Evolutionary conservation across 2,888 invertebrate genomes (phyloP).

Genomic region (Steromphala cineraria): DNA sequence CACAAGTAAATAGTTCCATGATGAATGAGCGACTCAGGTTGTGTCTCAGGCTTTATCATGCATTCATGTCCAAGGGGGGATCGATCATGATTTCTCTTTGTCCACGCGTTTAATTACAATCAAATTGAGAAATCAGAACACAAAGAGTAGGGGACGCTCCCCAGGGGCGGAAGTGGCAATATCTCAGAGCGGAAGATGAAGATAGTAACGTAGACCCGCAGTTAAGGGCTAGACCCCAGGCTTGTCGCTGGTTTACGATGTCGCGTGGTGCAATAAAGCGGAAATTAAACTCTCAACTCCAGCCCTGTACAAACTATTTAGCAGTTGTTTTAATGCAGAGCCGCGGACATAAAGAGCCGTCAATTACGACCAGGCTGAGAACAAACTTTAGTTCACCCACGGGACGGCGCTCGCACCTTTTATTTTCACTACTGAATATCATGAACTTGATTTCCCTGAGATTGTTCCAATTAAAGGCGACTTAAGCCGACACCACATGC

Average conservation of each 20-base stretch:
- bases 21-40: constrained; percentile 10
- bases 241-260: constrained; percentile 11
- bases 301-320: constrained; percentile 22
- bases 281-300: constrained; percentile 21
- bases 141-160: constrained; percentile 27
- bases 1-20: neutral
- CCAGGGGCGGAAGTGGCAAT: constrained; percentile 12
- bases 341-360: constrained; percentile 16
- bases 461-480: neutral
- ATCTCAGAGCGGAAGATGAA: neutral
- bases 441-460: neutral
- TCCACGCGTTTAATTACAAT: constrained; percentile 30
- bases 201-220: constrained; percentile 28
- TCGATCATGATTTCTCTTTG: constrained; percentile 33
- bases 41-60: constrained; percentile 20
- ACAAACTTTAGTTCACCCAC: neutral
- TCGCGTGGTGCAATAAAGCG: constrained; percentile 17
- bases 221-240: constrained; percentile 25
- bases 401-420: neutral
- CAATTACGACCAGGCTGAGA: neutral
- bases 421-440: neutral
- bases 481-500: neutral
- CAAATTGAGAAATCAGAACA: constrained; percentile 34
- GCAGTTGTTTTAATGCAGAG: constrained; percentile 23
- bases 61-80: constrained; percentile 23